A percentile compares a stretch with the other conserved stretches of the same genome.
Conservation (phyloP, 2,113 vertebrate genomes). For the Leptobrachium ailaonicum region DNA sequence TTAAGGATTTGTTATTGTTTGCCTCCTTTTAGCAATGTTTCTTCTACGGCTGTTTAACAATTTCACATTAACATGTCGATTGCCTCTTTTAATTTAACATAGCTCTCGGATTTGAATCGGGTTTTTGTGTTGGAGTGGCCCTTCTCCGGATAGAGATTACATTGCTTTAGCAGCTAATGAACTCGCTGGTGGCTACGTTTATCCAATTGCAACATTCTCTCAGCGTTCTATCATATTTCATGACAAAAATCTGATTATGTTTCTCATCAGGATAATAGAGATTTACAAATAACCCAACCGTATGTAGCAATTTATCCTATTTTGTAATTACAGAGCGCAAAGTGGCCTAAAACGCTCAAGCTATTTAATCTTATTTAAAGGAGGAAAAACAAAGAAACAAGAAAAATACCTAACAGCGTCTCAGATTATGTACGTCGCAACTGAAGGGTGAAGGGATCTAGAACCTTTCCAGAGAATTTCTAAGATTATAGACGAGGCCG, state of each 20-base stretch:
- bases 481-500: too few relatives aligned
- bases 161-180: background rate
- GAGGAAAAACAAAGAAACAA: background rate
- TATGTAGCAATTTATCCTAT: background rate
- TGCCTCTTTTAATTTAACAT: background rate
- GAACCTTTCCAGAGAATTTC: too few relatives aligned
- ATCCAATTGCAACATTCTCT: background rate
- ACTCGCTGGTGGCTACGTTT: background rate
- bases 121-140: background rate
- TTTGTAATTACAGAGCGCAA: background rate
- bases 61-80: background rate
- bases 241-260: background rate
- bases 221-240: background rate
- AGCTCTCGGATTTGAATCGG: background rate
- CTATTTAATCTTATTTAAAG: background rate
- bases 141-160: background rate
- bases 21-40: background rate
- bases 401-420: background rate
- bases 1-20: too few relatives aligned
- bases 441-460: background rate
- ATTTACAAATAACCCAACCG: background rate
- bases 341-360: background rate
- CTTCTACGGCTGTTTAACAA: background rate
- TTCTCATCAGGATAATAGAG: background rate
- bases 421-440: background rate